Conservation (phyloP, 2,888 invertebrate genomes). For the Pimpla rufipes region DNA sequence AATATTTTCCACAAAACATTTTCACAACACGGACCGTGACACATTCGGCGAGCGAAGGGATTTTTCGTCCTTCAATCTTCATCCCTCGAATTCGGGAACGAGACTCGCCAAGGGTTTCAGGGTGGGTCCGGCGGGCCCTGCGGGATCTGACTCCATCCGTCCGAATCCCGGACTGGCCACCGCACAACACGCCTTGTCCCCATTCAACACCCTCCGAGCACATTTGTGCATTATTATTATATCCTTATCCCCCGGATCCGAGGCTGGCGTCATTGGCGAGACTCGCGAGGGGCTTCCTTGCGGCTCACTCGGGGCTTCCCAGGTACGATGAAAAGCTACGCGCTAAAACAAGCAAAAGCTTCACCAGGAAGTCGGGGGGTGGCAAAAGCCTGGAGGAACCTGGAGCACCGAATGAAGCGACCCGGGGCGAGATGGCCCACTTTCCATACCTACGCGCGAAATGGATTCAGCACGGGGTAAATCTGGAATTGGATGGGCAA, state of each 20-base stretch:
- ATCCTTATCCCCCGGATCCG: conserved; percentile 6
- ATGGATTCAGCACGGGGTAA: too few species aligned
- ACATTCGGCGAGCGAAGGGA: too few species aligned
- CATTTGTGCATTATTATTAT: neutral
- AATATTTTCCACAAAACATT: too few species aligned
- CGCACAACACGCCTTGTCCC: too few species aligned
- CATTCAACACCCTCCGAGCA: neutral
- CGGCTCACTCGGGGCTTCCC: conserved; percentile 21
- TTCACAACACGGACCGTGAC: too few species aligned
- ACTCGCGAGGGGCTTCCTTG: conserved; percentile 37
- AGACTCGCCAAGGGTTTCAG: too few species aligned
- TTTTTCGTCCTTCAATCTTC: too few species aligned
- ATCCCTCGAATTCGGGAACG: too few species aligned
- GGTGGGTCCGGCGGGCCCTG: too few species aligned
- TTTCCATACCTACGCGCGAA: neutral
- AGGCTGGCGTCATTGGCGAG: neutral
- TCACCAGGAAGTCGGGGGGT: too few species aligned
- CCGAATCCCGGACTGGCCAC: too few species aligned
- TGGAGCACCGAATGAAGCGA: conserved; percentile 6
- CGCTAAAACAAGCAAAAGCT: conserved; percentile 30
- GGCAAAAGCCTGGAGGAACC: neutral
- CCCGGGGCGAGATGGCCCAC: conserved; percentile 7
- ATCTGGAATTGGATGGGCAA: conserved; percentile 10
- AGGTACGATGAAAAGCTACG: conserved; percentile 25
- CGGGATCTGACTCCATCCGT: too few species aligned